Evolutionary conservation across 2,888 invertebrate genomes (phyloP).

Genomic region (Apodemia zela): DNA sequence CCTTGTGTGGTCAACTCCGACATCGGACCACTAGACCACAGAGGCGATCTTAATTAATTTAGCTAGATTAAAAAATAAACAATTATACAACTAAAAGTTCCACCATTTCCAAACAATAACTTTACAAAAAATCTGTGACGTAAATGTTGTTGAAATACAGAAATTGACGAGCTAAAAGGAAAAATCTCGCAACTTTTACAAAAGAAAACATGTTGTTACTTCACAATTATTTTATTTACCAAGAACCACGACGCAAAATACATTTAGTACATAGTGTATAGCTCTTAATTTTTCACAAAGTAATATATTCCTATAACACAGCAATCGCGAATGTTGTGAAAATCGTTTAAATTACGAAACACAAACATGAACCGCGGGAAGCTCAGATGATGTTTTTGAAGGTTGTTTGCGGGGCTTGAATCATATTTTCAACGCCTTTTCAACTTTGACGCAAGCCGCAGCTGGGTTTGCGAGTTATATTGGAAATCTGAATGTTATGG

Average conservation of each 20-base stretch:
- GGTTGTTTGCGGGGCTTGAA: constrained; percentile 19
- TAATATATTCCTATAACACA: constrained; percentile 16
- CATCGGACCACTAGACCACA: too few species aligned
- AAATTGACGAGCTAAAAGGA: too few species aligned
- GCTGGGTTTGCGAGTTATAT: constrained; percentile 20
- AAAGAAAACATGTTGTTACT: too few species aligned
- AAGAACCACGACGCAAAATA: not conserved
- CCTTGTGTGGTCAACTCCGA: too few species aligned
- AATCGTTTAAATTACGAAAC: constrained; percentile 1
- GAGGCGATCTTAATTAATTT: too few species aligned
- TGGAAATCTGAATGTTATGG: constrained; percentile 19
- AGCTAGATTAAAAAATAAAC: too few species aligned
- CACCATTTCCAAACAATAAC: too few species aligned
- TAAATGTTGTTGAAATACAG: too few species aligned
- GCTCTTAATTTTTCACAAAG: not conserved
- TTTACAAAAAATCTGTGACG: too few species aligned
- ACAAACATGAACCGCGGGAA: not conserved
- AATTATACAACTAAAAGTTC: too few species aligned
- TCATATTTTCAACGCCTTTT: constrained; percentile 24
- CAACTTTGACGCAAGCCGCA: constrained; percentile 25
- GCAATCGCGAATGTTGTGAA: constrained; percentile 7
- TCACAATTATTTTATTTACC: not conserved
- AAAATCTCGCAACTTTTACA: too few species aligned
- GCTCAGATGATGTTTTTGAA: constrained; percentile 1
- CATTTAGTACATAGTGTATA: not conserved